Evolutionary conservation across 2,888 invertebrate species (phyloP), one percentile per base, ranked within the genome.

Genomic region (Trichopria drosophilae): DNA sequence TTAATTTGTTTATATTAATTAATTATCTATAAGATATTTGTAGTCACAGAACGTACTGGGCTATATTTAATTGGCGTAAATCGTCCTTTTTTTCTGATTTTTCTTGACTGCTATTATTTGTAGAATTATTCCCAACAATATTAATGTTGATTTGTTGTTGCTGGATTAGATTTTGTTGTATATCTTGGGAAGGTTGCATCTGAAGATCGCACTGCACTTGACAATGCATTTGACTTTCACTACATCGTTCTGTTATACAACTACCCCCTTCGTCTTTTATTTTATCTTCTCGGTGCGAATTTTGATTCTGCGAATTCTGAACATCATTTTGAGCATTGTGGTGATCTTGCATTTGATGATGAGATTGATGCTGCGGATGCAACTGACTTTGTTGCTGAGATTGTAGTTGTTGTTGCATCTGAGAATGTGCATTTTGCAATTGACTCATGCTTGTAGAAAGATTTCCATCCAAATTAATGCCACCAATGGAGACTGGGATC

Each of bases 81-180:
- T 73, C 74, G 39, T 75, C 72, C 18, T 75, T 69, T 48, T 70
- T 74, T 31, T 70, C 74, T 7, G 66, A 59, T 19, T 68, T 61
- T 51, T 52, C 73, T 77, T 62, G 79, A 79, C 34, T 79, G 84
- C 68, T 83, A 83, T 18, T 82, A 82, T 43, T 81, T 79, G 56
- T 80, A 35, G 31, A 19, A 4, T 48, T 22, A 39, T 35, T 15
- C 42, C 32, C 29, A 9, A 46, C 51, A 29, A 56, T 47, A 4
- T 6, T 42, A 6, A 56, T 10, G 6, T 10, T 10, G 10, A 24
- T 79, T 54, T 82, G 82, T 58, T 82, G 82, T 62, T 82, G 68
- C 64, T 83, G 83, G 49, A 75, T 73, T 48, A 75, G 59, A 37
- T 62, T 75, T 51, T 75, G 75, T 57, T 75, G 75, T 42, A 75